Evolutionary conservation across 35 echinoderm and acorn worm genomes (phyloP).

Genomic region (Apostichopus parvimensis): DNA sequence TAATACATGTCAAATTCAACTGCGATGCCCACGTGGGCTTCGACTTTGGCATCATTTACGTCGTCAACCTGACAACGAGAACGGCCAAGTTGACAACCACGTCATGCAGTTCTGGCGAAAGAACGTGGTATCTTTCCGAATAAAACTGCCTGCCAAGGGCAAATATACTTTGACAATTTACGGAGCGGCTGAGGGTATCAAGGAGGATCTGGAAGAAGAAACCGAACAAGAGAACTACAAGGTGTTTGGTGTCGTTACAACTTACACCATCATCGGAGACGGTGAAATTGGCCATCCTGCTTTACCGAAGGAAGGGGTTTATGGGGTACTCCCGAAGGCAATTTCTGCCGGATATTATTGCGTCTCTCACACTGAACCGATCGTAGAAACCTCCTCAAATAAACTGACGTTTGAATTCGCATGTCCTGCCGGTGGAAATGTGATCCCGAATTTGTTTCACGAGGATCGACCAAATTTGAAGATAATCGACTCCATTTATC

Average conservation of each 20-base stretch:
- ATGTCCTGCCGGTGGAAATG: conserved; percentile 1
- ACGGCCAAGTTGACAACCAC: conserved; percentile 1
- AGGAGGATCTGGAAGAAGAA: neutral
- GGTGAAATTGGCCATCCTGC: neutral
- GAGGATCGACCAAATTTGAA: conserved; percentile 40
- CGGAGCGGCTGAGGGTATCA: conserved; percentile 3
- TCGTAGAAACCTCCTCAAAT: conserved; percentile 30
- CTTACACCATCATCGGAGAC: neutral
- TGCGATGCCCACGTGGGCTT: conserved; percentile 39
- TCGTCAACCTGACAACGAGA: neutral
- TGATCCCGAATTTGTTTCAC: conserved; percentile 29
- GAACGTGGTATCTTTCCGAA: conserved; percentile 15
- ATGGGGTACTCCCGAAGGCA: conserved; percentile 25
- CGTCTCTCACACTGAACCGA: conserved; percentile 14
- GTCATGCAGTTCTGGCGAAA: conserved; percentile 41
- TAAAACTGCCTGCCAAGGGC: neutral
- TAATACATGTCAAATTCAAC: neutral
- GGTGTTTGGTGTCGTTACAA: conserved; percentile 34
- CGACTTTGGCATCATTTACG: conserved; percentile 29
- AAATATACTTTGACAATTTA: conserved; percentile 25
- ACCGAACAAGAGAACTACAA: neutral
- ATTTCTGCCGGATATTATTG: conserved; percentile 23
- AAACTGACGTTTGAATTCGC: conserved; percentile 38
- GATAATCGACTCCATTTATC: conserved; percentile 39
- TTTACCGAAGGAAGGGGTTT: conserved; percentile 20